Percentiles rank a stretch among this genome's conserved stretches.
Evolutionary conservation across 37 sponge, comb jelly and placozoan species (phyloP).

Genomic region (Lycopodina hypogea): DNA sequence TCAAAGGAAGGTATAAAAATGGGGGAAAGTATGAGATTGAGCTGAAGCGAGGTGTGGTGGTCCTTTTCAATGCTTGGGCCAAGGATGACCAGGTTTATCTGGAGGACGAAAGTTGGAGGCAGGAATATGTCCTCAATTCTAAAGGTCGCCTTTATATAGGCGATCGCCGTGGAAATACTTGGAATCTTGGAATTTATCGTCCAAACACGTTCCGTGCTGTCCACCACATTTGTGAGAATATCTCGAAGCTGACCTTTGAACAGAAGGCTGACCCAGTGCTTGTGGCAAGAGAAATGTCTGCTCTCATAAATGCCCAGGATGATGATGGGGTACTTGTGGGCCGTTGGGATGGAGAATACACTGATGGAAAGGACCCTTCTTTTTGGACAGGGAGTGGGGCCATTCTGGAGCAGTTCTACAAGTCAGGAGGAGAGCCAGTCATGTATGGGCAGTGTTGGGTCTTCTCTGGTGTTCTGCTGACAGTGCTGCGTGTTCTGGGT

Average conservation of each 20-base stretch:
- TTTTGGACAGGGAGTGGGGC: slow-evolving; percentile 57
- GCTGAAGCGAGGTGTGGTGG: slow-evolving; percentile 23
- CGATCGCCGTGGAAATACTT: slow-evolving; percentile 40
- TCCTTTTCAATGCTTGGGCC: slow-evolving; percentile 69
- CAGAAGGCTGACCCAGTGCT: slow-evolving; percentile 34
- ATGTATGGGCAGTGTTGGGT: slow-evolving; percentile 82
- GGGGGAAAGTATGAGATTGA: slow-evolving; percentile 15
- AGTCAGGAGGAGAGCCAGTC: slow-evolving; percentile 40
- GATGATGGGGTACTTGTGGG: slow-evolving; percentile 54
- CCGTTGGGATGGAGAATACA: slow-evolving; percentile 63
- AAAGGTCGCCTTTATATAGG: slow-evolving; percentile 38
- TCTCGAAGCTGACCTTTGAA: slow-evolving; percentile 41
- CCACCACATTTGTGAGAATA: slow-evolving; percentile 27
- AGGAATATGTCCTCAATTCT: slow-evolving; percentile 63
- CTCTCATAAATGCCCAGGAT: slow-evolving; percentile 45
- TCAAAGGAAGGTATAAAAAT: slow-evolving; percentile 2
- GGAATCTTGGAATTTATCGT: slow-evolving; percentile 65
- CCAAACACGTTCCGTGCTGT: slow-evolving; percentile 32
- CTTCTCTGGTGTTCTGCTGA: slow-evolving; percentile 61
- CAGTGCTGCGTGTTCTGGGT: slow-evolving; percentile 52
- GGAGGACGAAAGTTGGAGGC: slow-evolving; percentile 36
- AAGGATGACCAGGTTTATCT: slow-evolving; percentile 56
- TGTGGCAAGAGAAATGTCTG: slow-evolving; percentile 54
- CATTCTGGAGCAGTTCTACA: slow-evolving; percentile 50
- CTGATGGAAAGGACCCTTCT: slow-evolving; percentile 34